These are phyloP conservation scores for Melinaea marsaeus DNA, from an alignment of 2,888 invertebrate species.

Conservation along the genomic window DNA sequence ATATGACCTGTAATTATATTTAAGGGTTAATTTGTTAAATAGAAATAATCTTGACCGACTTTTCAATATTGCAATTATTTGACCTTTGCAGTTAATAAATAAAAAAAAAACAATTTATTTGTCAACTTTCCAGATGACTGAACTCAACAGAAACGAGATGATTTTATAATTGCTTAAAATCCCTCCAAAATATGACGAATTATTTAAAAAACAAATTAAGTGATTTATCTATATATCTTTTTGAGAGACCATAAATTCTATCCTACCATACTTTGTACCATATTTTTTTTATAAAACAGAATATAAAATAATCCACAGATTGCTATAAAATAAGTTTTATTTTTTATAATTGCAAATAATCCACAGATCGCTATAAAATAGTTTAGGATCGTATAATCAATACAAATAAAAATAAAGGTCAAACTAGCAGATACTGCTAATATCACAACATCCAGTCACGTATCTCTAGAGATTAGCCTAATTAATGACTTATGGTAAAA, in stretches of 20 bases:
- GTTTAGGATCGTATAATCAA: not conserved
- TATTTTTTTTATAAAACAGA: no score
- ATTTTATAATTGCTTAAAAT: not conserved
- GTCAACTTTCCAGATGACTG: conserved; percentile 6
- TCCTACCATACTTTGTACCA: no score
- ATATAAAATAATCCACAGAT: no score
- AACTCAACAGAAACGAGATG: not conserved
- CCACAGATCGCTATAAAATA: not conserved
- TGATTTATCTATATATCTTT: no score
- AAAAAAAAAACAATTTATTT: not conserved
- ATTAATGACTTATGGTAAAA: conserved; percentile 24
- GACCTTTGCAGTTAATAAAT: not conserved
- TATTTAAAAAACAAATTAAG: no score
- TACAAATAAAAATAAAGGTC: conserved; percentile 6
- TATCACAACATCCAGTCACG: not conserved
- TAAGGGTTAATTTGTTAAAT: conserved; percentile 3
- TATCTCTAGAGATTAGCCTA: conserved; percentile 7
- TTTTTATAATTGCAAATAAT: not conserved
- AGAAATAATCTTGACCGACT: conserved; percentile 2
- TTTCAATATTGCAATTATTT: conserved; percentile 1
- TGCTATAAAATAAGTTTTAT: no score
- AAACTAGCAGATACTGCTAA: conserved; percentile 2
- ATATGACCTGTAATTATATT: not conserved
- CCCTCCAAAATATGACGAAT: no score
- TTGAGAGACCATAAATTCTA: no score